phyloP scores from a whole-genome alignment of 2,113 vertebrate genomes.

The Zingel zingel region DNA sequence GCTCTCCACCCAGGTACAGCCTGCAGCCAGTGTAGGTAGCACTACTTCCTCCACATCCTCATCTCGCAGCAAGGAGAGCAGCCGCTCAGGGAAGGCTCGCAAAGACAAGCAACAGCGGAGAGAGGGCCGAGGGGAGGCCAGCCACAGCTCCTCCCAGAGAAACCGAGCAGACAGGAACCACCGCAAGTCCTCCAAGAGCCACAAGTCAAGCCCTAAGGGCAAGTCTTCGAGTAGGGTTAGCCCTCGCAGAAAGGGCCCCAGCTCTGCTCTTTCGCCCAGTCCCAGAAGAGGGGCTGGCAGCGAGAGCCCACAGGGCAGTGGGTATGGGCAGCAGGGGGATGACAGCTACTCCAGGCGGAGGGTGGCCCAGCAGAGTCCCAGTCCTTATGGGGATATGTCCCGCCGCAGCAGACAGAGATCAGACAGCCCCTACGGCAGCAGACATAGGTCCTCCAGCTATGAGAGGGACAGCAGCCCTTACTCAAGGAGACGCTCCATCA shows the following conservation, averaged over 20 bases:
- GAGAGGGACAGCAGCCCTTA: slow-evolving; percentile 94
- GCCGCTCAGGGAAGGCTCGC: slow-evolving; percentile 86
- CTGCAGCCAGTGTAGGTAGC: slow-evolving; percentile 78
- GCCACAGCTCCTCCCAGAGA: slow-evolving; percentile 83
- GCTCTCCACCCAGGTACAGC: slow-evolving; percentile 68
- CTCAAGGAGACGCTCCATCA: slow-evolving; percentile 89
- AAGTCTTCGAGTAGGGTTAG: slow-evolving; percentile 87
- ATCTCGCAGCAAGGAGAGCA: slow-evolving; percentile 82
- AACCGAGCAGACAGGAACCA: slow-evolving; percentile 89
- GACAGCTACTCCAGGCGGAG: slow-evolving; percentile 88
- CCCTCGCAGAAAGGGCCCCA: slow-evolving; percentile 86
- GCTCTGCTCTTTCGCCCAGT: slow-evolving; percentile 86
- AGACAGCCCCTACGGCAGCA: slow-evolving; percentile 90
- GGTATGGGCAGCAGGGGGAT: slow-evolving; percentile 87
- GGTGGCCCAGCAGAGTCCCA: slow-evolving; percentile 88
- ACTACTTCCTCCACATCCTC: slow-evolving; percentile 82
- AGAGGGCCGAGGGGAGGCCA: slow-evolving; percentile 75
- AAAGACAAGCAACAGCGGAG: slow-evolving; percentile 91
- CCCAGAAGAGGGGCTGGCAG: slow-evolving; percentile 81
- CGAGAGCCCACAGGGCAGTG: slow-evolving; percentile 85
- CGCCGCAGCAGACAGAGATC: slow-evolving; percentile 91
- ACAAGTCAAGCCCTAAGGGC: slow-evolving; percentile 92
- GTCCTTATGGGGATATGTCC: slow-evolving; percentile 89
- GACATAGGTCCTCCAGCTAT: slow-evolving; percentile 94
- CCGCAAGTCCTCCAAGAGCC: slow-evolving; percentile 93